Conservation (phyloP, 2,797 vertebrate species). For the Ambastaia sidthimunki region DNA sequence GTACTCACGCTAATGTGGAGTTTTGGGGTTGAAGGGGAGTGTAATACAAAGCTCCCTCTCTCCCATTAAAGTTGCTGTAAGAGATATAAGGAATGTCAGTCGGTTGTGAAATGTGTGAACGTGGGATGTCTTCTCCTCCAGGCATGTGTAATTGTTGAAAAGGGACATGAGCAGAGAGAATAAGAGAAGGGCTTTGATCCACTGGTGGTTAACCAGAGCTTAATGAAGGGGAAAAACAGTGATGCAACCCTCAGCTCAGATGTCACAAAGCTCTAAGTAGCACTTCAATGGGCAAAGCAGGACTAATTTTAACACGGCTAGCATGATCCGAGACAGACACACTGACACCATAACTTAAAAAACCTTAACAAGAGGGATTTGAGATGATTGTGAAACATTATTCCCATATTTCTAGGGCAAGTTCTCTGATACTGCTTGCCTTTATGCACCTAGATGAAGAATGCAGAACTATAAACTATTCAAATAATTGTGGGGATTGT, state of each 20-base stretch:
- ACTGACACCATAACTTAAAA: slow-evolving; percentile 9
- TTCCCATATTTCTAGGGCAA: not conserved
- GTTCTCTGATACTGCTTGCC: not conserved
- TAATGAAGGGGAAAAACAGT: slow-evolving; percentile 53
- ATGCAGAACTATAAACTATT: not conserved
- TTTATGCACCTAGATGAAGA: not conserved
- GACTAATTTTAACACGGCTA: slow-evolving; percentile 23
- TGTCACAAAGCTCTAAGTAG: slow-evolving; percentile 46
- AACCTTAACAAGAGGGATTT: not conserved
- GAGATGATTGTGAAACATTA: slow-evolving; percentile 9
- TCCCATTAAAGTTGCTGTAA: slow-evolving; percentile 39
- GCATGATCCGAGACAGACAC: slow-evolving; percentile 32
- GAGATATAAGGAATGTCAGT: slow-evolving; percentile 36
- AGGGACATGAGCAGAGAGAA: slow-evolving; percentile 28
- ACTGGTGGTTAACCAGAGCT: slow-evolving; percentile 53
- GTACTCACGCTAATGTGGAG: slow-evolving; percentile 25
- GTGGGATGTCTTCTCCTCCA: slow-evolving; percentile 37
- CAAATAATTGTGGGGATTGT: no score
- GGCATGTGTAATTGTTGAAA: slow-evolving; percentile 38
- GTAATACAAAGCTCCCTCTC: slow-evolving; percentile 2
- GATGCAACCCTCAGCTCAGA: slow-evolving; percentile 48
- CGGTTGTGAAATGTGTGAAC: slow-evolving; percentile 34
- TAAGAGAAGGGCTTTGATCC: slow-evolving; percentile 31
- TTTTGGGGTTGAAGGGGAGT: not conserved
- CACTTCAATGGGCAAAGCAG: slow-evolving; percentile 12